Evolutionary conservation across 1,140 invertebrate species (phyloP).

Genomic region (Drosophila orena): DNA sequence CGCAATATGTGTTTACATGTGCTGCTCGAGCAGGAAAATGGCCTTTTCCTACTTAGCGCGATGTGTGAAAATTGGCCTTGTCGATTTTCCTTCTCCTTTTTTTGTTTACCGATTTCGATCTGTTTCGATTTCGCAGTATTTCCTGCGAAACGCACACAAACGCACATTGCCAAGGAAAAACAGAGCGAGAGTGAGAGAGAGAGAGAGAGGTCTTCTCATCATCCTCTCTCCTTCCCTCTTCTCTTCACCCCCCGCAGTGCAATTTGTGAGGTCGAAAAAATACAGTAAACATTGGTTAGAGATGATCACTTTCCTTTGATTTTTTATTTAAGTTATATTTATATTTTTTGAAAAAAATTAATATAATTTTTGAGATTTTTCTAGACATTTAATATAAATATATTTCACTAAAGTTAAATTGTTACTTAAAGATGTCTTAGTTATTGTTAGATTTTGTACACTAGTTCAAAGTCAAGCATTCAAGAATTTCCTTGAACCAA

Average conservation of each 20-base stretch:
- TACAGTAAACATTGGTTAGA: constrained; percentile 38
- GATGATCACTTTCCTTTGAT: background rate
- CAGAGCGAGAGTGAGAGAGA: constrained; percentile 8
- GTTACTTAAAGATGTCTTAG: no score
- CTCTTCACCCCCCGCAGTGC: constrained; percentile 69
- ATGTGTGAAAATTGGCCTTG: constrained; percentile 76
- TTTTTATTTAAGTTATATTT: no score
- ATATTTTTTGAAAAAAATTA: no score
- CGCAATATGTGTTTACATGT: constrained; percentile 75
- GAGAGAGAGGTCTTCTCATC: constrained; percentile 27
- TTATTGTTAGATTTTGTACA: no score
- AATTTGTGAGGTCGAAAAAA: constrained; percentile 41
- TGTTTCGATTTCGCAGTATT: constrained; percentile 30
- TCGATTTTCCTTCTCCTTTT: constrained; percentile 35
- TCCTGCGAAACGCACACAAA: constrained; percentile 59
- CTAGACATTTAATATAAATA: no score
- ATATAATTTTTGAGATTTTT: no score
- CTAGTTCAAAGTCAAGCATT: background rate
- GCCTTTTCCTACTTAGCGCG: constrained; percentile 58
- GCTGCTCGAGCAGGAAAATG: constrained; percentile 61
- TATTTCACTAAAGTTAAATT: no score
- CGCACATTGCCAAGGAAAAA: background rate
- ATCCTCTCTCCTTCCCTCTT: constrained; percentile 16
- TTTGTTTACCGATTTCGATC: constrained; percentile 26
- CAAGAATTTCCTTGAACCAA: background rate